Evolutionary conservation across 2,888 invertebrate species (phyloP).

Genomic region (Ferdinandea cuprea): DNA sequence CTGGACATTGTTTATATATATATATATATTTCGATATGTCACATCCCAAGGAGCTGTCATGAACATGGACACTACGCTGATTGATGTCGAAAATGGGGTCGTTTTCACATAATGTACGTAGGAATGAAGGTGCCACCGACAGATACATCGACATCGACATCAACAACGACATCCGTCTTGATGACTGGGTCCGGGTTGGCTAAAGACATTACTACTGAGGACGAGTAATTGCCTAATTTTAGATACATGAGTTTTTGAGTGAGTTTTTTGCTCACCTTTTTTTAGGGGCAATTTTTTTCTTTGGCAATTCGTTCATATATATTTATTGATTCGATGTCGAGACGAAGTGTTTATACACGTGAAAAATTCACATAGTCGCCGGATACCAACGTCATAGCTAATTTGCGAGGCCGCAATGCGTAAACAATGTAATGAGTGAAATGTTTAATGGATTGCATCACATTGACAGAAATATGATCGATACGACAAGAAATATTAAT

Average conservation of each 20-base stretch:
- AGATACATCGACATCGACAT: constrained; percentile 10
- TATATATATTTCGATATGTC: constrained; percentile 10
- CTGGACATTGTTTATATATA: not conserved
- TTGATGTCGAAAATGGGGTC: constrained; percentile 58
- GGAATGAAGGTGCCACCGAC: constrained; percentile 6
- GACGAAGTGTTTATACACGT: constrained; percentile 32
- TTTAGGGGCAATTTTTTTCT: constrained; percentile 33
- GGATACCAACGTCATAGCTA: constrained; percentile 14
- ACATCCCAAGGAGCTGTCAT: constrained; percentile 33
- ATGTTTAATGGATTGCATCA: constrained; percentile 53
- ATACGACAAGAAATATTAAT: constrained; percentile 53
- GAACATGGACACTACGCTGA: constrained; percentile 53
- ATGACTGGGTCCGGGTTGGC: constrained; percentile 29
- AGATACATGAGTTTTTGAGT: constrained; percentile 41
- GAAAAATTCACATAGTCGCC: constrained; percentile 16
- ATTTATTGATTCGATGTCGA: constrained; percentile 44
- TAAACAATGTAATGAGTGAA: constrained; percentile 49
- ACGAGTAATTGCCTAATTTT: constrained; percentile 67
- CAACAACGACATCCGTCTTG: not conserved
- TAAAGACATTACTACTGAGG: too few relatives aligned
- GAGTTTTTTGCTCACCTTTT: constrained; percentile 15
- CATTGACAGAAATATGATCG: constrained; percentile 45
- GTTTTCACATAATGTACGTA: not conserved
- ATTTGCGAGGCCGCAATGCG: not conserved
- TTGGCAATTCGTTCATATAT: constrained; percentile 30